Conservation (phyloP, 2,113 vertebrate species). For the Cololabis saira region DNA sequence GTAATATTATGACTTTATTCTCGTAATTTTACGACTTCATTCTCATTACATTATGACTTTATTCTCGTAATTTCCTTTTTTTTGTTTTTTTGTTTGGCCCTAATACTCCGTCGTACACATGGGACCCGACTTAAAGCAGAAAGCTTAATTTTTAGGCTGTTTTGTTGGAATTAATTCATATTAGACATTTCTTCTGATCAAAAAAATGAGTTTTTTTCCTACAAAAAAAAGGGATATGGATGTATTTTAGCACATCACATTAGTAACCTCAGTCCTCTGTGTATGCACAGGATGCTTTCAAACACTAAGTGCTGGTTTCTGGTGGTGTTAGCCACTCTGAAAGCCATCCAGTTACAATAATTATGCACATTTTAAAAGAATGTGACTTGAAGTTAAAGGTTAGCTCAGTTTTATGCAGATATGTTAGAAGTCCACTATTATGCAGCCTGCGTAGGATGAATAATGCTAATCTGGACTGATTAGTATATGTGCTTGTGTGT, state of each 20-base stretch:
- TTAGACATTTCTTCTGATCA: neutral
- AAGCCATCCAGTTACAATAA: slow-evolving; percentile 7
- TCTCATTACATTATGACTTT: no score
- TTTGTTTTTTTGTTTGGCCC: no score
- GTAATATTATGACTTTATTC: no score
- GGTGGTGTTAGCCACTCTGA: slow-evolving; percentile 8
- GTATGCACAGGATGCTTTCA: neutral
- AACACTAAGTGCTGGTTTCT: neutral
- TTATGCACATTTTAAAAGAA: neutral
- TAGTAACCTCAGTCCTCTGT: neutral
- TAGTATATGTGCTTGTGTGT: neutral
- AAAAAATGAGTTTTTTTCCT: slow-evolving; percentile 1
- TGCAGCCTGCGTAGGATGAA: neutral
- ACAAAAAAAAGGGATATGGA: neutral
- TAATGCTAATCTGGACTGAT: neutral
- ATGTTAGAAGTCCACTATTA: neutral
- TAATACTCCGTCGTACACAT: no score
- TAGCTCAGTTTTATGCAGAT: no score
- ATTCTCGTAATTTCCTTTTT: no score
- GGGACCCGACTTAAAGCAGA: slow-evolving; percentile 48
- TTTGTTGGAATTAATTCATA: slow-evolving; percentile 25
- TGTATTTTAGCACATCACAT: neutral
- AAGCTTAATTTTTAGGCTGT: neutral
- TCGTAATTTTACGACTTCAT: no score
- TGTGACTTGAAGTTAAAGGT: neutral